Evolutionary conservation across 2,797 vertebrate genomes (phyloP).

Genomic region (Sciurus vulgaris): DNA sequence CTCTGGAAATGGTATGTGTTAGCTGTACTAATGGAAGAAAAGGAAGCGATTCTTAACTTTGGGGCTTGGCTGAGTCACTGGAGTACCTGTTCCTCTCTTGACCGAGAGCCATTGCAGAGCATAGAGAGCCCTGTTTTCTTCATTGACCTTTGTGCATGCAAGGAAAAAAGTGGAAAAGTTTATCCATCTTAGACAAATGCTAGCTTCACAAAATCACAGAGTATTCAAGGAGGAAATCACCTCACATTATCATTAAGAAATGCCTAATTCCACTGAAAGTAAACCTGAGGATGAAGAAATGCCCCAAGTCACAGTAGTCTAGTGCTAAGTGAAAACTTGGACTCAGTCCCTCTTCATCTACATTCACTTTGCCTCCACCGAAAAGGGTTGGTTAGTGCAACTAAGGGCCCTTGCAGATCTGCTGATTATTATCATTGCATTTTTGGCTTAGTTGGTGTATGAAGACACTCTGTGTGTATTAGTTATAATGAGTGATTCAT

Average conservation of each 20-base stretch:
- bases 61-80: neutral
- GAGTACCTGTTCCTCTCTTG: neutral
- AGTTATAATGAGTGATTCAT: neutral
- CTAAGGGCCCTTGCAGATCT: neutral
- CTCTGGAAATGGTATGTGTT: neutral
- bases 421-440: neutral
- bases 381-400: neutral
- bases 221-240: neutral
- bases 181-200: neutral
- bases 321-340: neutral
- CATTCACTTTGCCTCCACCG: neutral
- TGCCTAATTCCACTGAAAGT: neutral
- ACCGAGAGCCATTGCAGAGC: neutral
- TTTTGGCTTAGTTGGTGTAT: neutral
- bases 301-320: neutral
- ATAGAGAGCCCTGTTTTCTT: neutral
- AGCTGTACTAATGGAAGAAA: neutral
- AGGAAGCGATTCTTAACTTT: neutral
- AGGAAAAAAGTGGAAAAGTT: neutral
- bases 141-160: neutral
- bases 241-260: neutral
- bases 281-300: neutral
- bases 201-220: constrained; percentile 10
- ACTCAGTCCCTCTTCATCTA: neutral
- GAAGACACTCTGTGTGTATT: neutral